Evolutionary conservation across 2,888 invertebrate genomes (phyloP).

Genomic region (Teleogryllus oceanicus): DNA sequence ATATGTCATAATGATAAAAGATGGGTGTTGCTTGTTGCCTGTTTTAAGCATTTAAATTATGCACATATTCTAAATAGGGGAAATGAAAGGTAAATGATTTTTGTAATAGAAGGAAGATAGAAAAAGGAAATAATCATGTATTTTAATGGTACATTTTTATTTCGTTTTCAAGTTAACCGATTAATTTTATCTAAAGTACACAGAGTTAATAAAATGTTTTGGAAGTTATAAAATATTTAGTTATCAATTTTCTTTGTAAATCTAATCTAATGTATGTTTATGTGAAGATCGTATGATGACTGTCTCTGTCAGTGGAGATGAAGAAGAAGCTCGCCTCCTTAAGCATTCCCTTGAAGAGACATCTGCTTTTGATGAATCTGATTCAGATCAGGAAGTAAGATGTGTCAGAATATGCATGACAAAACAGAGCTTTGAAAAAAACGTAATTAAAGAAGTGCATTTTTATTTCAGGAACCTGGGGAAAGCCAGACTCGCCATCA

Average conservation of each 20-base stretch:
- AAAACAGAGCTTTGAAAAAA: conserved; percentile 68
- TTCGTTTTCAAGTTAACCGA: neutral
- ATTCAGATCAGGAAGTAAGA: conserved; percentile 63
- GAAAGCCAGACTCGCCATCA: conserved; percentile 59
- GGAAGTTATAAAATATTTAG: neutral
- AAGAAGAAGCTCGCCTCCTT: conserved; percentile 63
- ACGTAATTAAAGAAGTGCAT: conserved; percentile 35
- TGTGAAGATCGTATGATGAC: conserved; percentile 47
- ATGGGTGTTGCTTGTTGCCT: no score
- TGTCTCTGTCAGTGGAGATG: conserved; percentile 61
- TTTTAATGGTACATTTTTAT: no score
- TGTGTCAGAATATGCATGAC: conserved; percentile 45
- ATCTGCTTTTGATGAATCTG: conserved; percentile 60
- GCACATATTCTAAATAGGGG: no score
- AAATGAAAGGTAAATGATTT: no score
- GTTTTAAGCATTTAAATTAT: no score
- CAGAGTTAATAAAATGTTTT: neutral
- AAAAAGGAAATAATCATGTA: no score
- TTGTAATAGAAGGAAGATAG: no score
- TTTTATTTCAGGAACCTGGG: conserved; percentile 29
- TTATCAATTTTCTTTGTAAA: no score
- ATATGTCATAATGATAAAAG: no score
- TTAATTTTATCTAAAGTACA: neutral
- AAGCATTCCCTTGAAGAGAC: conserved; percentile 52
- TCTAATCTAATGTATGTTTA: neutral